Percentiles rank a stretch among this genome's conserved stretches.
These are phyloP conservation scores for Gobiocypris rarus DNA, from an alignment of 2,113 vertebrate genomes.

Conservation along the genomic window DNA sequence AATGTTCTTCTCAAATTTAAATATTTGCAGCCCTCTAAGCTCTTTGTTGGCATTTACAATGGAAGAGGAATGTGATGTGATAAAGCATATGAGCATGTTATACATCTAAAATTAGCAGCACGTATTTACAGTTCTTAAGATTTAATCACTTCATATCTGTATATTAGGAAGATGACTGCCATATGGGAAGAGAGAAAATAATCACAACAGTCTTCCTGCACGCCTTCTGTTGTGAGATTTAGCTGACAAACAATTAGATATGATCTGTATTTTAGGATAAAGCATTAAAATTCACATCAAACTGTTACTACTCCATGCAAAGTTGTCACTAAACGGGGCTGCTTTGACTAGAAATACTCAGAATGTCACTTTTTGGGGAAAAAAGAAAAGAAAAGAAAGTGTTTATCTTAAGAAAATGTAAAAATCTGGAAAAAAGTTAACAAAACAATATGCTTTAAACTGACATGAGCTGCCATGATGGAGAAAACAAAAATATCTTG, in stretches of 20 bases:
- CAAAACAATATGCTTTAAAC: background rate
- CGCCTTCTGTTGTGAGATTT: background rate
- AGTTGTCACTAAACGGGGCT: background rate
- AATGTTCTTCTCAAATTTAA: too few relatives aligned
- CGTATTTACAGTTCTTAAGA: constrained; percentile 6
- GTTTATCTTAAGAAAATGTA: background rate
- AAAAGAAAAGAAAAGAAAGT: background rate
- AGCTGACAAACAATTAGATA: constrained; percentile 3
- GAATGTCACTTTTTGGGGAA: background rate
- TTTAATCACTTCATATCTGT: constrained; percentile 43
- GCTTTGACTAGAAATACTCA: background rate
- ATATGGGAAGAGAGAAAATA: constrained; percentile 6
- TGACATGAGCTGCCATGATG: background rate
- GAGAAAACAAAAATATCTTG: background rate
- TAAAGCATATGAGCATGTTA: background rate
- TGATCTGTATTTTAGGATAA: background rate
- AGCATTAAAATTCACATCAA: background rate
- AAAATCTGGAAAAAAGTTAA: background rate
- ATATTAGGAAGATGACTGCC: constrained; percentile 40
- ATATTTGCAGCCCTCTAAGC: background rate
- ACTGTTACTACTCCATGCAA: background rate
- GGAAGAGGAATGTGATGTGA: background rate
- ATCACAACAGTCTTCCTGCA: constrained; percentile 22
- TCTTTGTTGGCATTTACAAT: background rate
- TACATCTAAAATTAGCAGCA: constrained; percentile 1